Evolutionary conservation across 2,113 vertebrate species (phyloP).

Genomic region (Penelope pileata): DNA sequence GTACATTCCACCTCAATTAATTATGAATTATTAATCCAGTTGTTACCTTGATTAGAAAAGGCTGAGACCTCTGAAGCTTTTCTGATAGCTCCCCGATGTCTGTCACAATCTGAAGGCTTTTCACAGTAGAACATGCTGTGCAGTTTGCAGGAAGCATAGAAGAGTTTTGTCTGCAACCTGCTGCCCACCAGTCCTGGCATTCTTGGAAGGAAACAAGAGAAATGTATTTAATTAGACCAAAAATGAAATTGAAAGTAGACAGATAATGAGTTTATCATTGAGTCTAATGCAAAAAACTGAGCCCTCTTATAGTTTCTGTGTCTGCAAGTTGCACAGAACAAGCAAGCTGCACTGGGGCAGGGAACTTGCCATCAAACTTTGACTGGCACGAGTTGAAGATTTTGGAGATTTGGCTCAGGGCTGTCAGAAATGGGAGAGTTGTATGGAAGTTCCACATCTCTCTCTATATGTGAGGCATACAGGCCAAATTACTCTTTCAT

Average conservation of each 20-base stretch:
- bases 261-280: not conserved
- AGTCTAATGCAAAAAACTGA: not conserved
- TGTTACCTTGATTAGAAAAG: slow-evolving; percentile 79
- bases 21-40: not conserved
- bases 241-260: not conserved
- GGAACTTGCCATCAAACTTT: not conserved
- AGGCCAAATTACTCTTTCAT: not conserved
- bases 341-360: not conserved
- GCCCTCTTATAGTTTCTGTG: not conserved
- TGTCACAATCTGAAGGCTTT: slow-evolving; percentile 60
- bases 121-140: slow-evolving; percentile 71
- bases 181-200: slow-evolving; percentile 75
- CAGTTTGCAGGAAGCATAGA: slow-evolving; percentile 69
- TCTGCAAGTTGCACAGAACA: not conserved
- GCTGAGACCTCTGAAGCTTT: slow-evolving; percentile 71
- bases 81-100: slow-evolving; percentile 53
- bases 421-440: not conserved
- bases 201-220: slow-evolving; percentile 53
- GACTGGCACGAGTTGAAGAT: not conserved
- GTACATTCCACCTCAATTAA: not conserved
- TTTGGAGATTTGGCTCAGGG: not conserved
- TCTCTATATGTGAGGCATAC: not conserved
- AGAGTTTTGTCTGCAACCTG: slow-evolving; percentile 69
- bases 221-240: not conserved
- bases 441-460: not conserved